Evolutionary conservation across 1,140 invertebrate species (phyloP).

Genomic region (Drosophila dunni): DNA sequence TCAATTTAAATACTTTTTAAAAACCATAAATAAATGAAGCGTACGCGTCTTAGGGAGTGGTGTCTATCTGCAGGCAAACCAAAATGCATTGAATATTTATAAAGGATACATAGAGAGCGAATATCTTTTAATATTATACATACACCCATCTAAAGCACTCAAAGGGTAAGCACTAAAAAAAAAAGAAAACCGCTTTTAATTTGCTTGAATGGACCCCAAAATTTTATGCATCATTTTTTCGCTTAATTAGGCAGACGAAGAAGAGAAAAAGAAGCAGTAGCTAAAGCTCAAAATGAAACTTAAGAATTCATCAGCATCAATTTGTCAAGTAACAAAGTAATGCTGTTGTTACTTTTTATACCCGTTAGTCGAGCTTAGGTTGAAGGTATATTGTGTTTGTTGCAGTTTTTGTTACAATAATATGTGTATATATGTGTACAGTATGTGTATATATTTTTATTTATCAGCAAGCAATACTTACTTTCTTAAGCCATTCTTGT

Average conservation of each 20-base stretch:
- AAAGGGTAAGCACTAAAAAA: neutral
- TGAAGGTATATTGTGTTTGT: neutral
- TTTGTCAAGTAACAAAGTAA: slow-evolving; percentile 52
- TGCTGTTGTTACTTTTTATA: neutral
- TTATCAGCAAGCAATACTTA: too few relatives aligned
- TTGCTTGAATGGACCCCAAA: slow-evolving; percentile 34
- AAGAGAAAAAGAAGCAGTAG: slow-evolving; percentile 1
- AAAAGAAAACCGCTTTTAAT: slow-evolving; percentile 35
- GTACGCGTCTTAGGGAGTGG: too few relatives aligned
- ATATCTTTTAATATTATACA: neutral
- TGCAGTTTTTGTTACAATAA: neutral
- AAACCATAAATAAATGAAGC: too few relatives aligned
- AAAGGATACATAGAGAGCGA: too few relatives aligned
- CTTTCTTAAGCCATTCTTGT: neutral
- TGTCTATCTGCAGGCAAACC: too few relatives aligned
- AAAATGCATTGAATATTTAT: too few relatives aligned
- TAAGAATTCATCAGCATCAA: slow-evolving; percentile 62
- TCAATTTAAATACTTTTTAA: too few relatives aligned
- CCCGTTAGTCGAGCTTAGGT: too few relatives aligned
- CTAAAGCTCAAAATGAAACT: slow-evolving; percentile 37
- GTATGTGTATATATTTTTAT: too few relatives aligned
- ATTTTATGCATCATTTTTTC: slow-evolving; percentile 60
- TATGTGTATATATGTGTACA: too few relatives aligned
- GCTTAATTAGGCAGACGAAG: slow-evolving; percentile 47
- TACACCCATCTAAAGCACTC: neutral